Evolutionary conservation across 2,797 vertebrate species (phyloP).

Genomic region (Trachurus trachurus): DNA sequence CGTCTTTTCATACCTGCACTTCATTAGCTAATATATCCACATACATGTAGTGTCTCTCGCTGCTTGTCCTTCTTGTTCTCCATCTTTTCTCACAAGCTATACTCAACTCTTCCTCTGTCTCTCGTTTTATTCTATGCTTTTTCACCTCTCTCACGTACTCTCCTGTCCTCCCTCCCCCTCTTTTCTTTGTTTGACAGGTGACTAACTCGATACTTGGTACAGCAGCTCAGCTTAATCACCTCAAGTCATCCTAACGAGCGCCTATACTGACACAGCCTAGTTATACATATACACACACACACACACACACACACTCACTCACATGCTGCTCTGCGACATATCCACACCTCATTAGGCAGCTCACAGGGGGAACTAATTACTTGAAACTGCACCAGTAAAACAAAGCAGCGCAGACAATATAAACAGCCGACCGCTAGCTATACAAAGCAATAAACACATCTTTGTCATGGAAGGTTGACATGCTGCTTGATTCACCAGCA

Average conservation of each 20-base stretch:
- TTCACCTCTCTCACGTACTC: not conserved
- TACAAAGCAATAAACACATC: slow-evolving; percentile 68
- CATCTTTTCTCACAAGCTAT: not conserved
- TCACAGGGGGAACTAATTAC: slow-evolving; percentile 84
- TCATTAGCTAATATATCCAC: slow-evolving; percentile 52
- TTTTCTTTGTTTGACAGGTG: slow-evolving; percentile 51
- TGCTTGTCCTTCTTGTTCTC: not conserved
- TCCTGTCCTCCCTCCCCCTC: not conserved
- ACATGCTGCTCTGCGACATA: slow-evolving; percentile 73
- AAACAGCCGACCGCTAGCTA: slow-evolving; percentile 59
- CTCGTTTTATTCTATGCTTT: slow-evolving; percentile 18
- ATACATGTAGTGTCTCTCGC: not conserved
- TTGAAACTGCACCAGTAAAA: slow-evolving; percentile 76
- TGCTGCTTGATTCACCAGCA: slow-evolving; percentile 42
- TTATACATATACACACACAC: slow-evolving; percentile 15
- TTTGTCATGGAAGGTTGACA: slow-evolving; percentile 42
- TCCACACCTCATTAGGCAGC: slow-evolving; percentile 81
- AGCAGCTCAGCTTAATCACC: slow-evolving; percentile 57
- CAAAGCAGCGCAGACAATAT: slow-evolving; percentile 70
- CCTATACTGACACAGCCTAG: slow-evolving; percentile 20
- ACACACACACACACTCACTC: slow-evolving; percentile 31
- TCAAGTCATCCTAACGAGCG: slow-evolving; percentile 67
- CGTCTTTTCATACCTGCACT: slow-evolving; percentile 45
- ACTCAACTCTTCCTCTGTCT: slow-evolving; percentile 2
- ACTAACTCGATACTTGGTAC: slow-evolving; percentile 39